Conservation (phyloP, 2,888 invertebrate genomes). For the Apotomis capreana region DNA sequence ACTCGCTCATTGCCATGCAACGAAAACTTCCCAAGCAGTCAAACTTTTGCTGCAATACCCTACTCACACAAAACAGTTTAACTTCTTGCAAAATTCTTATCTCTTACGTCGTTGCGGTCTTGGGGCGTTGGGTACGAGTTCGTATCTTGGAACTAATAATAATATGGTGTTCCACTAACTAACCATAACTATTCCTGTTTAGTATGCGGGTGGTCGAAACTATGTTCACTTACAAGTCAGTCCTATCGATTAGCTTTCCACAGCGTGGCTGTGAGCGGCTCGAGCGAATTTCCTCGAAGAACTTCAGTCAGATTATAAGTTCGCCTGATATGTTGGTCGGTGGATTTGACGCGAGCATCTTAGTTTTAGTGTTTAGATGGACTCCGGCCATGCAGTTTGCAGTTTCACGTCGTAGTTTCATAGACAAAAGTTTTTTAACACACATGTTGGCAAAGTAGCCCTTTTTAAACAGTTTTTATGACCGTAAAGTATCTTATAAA, state of each 20-base stretch:
- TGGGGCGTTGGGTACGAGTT: slow-evolving; percentile 45
- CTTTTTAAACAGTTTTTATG: no score
- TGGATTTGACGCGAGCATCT: neutral
- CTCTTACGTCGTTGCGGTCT: neutral
- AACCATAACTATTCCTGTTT: slow-evolving; percentile 52
- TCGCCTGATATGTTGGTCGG: slow-evolving; percentile 18
- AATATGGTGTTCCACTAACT: slow-evolving; percentile 59
- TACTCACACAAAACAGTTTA: neutral
- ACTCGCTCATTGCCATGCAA: slow-evolving; percentile 45
- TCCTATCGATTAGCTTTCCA: slow-evolving; percentile 41
- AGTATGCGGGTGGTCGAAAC: slow-evolving; percentile 52
- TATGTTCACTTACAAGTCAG: slow-evolving; percentile 47
- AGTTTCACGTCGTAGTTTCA: no score
- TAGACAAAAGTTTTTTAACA: no score
- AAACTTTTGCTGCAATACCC: slow-evolving; percentile 45
- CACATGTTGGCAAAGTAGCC: no score
- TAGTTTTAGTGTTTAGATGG: neutral
- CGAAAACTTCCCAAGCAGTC: slow-evolving; percentile 44
- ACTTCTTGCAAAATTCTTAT: neutral
- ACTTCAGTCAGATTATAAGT: slow-evolving; percentile 23
- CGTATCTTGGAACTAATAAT: slow-evolving; percentile 59
- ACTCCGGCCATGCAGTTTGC: neutral
- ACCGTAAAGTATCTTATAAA: no score
- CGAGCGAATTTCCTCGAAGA: slow-evolving; percentile 14
- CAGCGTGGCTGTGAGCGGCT: slow-evolving; percentile 9